phyloP scores from a whole-genome alignment of 2,113 vertebrate genomes.

The Ceyx cyanopectus region DNA sequence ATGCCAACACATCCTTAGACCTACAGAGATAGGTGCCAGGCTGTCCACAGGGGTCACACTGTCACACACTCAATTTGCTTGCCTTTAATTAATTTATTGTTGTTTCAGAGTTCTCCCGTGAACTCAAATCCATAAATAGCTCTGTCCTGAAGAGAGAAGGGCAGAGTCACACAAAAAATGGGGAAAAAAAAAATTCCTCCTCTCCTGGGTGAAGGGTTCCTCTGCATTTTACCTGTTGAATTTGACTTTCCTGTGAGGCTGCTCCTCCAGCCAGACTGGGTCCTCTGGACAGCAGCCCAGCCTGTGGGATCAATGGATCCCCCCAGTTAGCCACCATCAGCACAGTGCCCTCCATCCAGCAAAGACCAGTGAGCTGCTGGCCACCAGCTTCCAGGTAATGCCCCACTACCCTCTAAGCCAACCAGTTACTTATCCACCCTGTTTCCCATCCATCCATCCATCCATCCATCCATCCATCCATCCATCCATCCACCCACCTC shows the following conservation, averaged over 20 bases:
- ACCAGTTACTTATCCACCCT: not conserved
- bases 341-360: not conserved
- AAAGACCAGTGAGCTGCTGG: not conserved
- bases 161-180: not conserved
- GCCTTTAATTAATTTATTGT: not conserved
- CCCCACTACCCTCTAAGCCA: not conserved
- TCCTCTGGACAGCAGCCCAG: not conserved
- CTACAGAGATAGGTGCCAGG: not conserved
- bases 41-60: not conserved
- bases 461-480: not conserved
- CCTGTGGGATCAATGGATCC: rapidly evolving
- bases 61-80: not conserved
- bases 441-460: not conserved
- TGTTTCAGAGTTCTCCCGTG: not conserved
- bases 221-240: not conserved
- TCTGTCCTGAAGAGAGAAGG: not conserved
- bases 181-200: not conserved
- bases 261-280: not conserved
- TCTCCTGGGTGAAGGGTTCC: not conserved
- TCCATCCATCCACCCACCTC: not conserved
- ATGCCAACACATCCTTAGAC: not conserved
- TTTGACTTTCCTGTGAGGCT: not conserved
- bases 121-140: not conserved
- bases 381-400: not conserved
- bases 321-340: not conserved